Percentiles rank a stretch among this genome's conserved stretches.
These are phyloP conservation scores for Heliconius hortense DNA, from an alignment of 2,888 invertebrate species.

Conservation along the genomic window DNA sequence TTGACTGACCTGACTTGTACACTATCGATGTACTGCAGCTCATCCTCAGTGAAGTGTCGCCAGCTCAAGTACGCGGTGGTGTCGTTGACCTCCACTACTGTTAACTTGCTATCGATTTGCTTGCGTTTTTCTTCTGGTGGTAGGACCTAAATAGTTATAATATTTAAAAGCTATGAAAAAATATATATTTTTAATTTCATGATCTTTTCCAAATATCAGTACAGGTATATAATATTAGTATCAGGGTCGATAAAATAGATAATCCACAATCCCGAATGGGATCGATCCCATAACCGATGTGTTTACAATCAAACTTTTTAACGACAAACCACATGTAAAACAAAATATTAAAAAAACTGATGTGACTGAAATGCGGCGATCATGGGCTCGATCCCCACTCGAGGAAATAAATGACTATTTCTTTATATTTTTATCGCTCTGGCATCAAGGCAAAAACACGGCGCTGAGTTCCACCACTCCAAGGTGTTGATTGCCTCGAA, in stretches of 20 bases:
- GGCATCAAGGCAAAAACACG: too few relatives aligned
- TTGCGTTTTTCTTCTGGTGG: conserved; percentile 73
- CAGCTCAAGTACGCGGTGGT: conserved; percentile 90
- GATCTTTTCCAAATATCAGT: not conserved
- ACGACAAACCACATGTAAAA: too few relatives aligned
- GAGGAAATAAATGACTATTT: too few relatives aligned
- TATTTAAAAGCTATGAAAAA: not conserved
- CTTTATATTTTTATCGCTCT: too few relatives aligned
- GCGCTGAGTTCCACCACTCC: too few relatives aligned
- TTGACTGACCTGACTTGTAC: conserved; percentile 85
- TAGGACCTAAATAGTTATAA: conserved; percentile 45
- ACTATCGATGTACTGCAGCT: conserved; percentile 92
- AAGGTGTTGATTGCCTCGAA: too few relatives aligned
- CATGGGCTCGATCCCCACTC: too few relatives aligned
- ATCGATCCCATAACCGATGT: not conserved
- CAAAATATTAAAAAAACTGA: too few relatives aligned
- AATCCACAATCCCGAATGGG: not conserved
- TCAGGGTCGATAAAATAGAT: not conserved
- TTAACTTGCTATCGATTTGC: conserved; percentile 87
- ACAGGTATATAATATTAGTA: not conserved
- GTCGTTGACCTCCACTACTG: conserved; percentile 88
- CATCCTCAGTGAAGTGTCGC: conserved; percentile 91
- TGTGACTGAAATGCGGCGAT: too few relatives aligned
- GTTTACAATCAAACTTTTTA: not conserved
- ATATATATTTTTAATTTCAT: not conserved